Percentiles rank a stretch among this genome's conserved stretches.
These are phyloP conservation scores for Trisateles emortualis DNA, from an alignment of 2,888 invertebrate species.

Conservation along the genomic window DNA sequence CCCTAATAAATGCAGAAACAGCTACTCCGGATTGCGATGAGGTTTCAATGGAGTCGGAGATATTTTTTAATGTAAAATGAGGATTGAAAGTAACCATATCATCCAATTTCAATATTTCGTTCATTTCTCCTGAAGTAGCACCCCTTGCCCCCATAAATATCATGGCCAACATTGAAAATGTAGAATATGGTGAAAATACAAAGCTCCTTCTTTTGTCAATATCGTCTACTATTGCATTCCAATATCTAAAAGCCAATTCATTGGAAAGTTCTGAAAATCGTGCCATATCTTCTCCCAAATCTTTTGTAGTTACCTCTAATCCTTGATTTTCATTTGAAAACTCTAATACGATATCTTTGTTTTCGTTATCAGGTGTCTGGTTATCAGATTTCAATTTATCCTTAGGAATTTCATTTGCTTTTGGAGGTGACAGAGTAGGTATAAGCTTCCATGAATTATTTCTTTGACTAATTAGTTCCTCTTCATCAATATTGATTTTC, in stretches of 20 bases:
- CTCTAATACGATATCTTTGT: constrained; percentile 76
- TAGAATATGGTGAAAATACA: constrained; percentile 93
- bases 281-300: constrained; percentile 91
- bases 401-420: constrained; percentile 69
- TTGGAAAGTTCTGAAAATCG: constrained; percentile 93
- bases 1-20: constrained; percentile 93
- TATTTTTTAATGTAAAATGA: constrained; percentile 94
- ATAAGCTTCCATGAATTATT: constrained; percentile 87
- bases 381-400: constrained; percentile 72
- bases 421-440: constrained; percentile 85
- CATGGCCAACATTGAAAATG: constrained; percentile 95
- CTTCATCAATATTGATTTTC: constrained; percentile 80
- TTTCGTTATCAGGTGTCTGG: constrained; percentile 57
- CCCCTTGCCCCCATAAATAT: constrained; percentile 95
- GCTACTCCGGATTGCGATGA: constrained; percentile 90
- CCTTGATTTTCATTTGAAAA: constrained; percentile 87
- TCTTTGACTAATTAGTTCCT: constrained; percentile 71
- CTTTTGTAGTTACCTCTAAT: constrained; percentile 91
- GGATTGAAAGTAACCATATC: constrained; percentile 97
- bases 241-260: constrained; percentile 94
- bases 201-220: constrained; percentile 92
- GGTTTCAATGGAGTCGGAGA: constrained; percentile 92
- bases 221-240: constrained; percentile 90
- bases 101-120: constrained; percentile 93
- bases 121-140: constrained; percentile 96